Conservation (phyloP, 1,140 invertebrate species). For the Drosophila watanabei region DNA sequence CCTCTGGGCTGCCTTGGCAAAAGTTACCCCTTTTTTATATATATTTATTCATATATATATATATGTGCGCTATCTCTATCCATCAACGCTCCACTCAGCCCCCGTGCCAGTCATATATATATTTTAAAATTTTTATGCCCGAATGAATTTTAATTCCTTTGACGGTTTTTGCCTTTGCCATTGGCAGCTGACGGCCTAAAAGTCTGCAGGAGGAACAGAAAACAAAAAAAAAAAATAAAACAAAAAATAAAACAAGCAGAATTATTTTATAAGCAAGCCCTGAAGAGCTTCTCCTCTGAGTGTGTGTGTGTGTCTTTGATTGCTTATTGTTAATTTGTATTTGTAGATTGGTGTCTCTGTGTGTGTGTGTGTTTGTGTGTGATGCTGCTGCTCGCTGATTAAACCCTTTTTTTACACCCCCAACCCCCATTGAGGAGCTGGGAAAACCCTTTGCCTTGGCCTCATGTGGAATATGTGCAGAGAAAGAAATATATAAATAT, state of each 20-base stretch:
- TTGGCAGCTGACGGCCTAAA: slow-evolving; percentile 80
- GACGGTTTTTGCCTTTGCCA: slow-evolving; percentile 73
- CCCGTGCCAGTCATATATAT: slow-evolving; percentile 53
- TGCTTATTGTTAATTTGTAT: slow-evolving; percentile 85
- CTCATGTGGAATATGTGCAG: slow-evolving; percentile 41
- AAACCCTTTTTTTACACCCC: slow-evolving; percentile 76
- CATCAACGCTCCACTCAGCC: slow-evolving; percentile 25
- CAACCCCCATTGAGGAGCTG: slow-evolving; percentile 23
- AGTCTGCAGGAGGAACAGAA: slow-evolving; percentile 38
- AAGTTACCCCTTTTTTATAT: slow-evolving; percentile 74
- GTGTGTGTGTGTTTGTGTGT: slow-evolving; percentile 42
- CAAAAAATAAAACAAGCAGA: slow-evolving; percentile 16
- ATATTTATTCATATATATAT: background rate
- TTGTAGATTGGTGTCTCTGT: slow-evolving; percentile 68
- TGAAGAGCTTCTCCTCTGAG: slow-evolving; percentile 30
- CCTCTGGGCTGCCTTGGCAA: slow-evolving; percentile 45
- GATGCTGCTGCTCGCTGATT: slow-evolving; percentile 71
- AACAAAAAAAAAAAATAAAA: slow-evolving; percentile 26
- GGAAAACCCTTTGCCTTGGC: slow-evolving; percentile 21
- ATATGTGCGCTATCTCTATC: slow-evolving; percentile 57
- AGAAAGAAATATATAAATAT: slow-evolving; percentile 14
- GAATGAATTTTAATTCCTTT: slow-evolving; percentile 84
- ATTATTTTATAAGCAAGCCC: slow-evolving; percentile 42
- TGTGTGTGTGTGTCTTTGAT: slow-evolving; percentile 68
- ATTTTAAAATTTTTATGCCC: slow-evolving; percentile 83